Evolutionary conservation across 2,888 invertebrate species (phyloP), one percentile per base, ranked within the genome.

Genomic region (Cancer borealis): DNA sequence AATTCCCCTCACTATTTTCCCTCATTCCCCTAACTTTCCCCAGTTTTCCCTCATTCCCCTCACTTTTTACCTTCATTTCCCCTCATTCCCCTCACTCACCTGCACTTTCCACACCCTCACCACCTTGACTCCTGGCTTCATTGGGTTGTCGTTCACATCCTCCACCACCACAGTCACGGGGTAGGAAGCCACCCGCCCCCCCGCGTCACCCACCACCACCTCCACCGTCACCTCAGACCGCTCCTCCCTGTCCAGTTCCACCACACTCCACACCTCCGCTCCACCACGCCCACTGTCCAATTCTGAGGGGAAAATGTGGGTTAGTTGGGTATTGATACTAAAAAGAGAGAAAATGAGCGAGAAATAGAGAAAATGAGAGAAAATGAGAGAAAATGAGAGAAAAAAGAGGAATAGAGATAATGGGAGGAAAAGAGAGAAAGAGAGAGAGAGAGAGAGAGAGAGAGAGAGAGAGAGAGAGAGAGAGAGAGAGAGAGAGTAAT

Each of bases 51-150:
- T 49, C 39, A 39, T 49, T 49, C 49, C 49, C 49, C 49, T 49
- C 1, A 49, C 54, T 12, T 12, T 39, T 39, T 39, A n/a, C n/a
- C n/a, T n/a, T n/a, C n/a, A n/a, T 54, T 14, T 10, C 54, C 54
- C 10, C 54, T 5, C 54, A 12, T 12, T 12, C 66, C 21, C 2
- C 79, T 21, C 79, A 26, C 79, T 79, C 88, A 95, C 95, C 88
- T 89, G 92, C 10, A 93, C 94, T 84, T 94, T 95, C 95, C 95
- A 95, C 17, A 95, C 47, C n/a, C 93, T 73, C 21, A 95, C 95
- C 46, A 91, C 92, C 88, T 95, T 95, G 26, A 84, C 46, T 1
- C 91, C 95, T 10, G 95, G 94, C 54, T 87, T 94, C 95, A 95
- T 95, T 49, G 94, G 94, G 73, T 95, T 94, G 73, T 95, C 95